These are phyloP conservation scores for Megalops cyprinoides DNA, from an alignment of 2,797 vertebrate genomes.

Conservation along the genomic window DNA sequence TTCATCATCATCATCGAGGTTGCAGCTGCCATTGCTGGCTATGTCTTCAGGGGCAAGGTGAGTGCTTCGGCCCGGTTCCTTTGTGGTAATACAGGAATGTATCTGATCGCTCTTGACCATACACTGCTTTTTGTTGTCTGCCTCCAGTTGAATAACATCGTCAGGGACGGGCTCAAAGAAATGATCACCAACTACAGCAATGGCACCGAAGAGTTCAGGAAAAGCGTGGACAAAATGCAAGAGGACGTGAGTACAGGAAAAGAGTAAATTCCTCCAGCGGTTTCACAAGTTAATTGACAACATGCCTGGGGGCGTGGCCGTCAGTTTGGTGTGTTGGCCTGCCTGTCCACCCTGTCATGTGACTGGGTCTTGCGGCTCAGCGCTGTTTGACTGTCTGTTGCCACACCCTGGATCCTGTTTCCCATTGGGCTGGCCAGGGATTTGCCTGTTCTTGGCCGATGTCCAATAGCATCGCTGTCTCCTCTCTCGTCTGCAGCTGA, in stretches of 20 bases:
- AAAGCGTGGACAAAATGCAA: constrained; percentile 59
- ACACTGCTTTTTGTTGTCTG: background rate
- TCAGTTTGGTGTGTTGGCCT: too few relatives aligned
- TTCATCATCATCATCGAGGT: constrained; percentile 83
- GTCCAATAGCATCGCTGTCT: background rate
- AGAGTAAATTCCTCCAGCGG: background rate
- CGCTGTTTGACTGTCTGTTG: background rate
- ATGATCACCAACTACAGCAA: constrained; percentile 62
- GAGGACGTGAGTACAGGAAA: constrained; percentile 53
- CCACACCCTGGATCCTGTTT: background rate
- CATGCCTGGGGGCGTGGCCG: too few relatives aligned
- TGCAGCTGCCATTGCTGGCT: constrained; percentile 80
- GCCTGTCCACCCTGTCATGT: background rate
- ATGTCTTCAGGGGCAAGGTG: constrained; percentile 81
- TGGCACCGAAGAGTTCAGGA: background rate
- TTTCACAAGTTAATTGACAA: too few relatives aligned
- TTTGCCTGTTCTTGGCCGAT: too few relatives aligned
- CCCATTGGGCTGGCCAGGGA: too few relatives aligned
- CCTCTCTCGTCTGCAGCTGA: constrained; percentile 61
- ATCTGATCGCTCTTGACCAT: background rate
- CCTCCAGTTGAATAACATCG: constrained; percentile 51
- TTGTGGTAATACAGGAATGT: background rate
- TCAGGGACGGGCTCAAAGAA: constrained; percentile 50
- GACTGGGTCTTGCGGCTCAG: too few relatives aligned
- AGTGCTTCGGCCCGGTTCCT: constrained; percentile 33